Percentiles rank a stretch among this genome's conserved stretches.
Conservation (phyloP, 2,888 invertebrate genomes). For the Hydriomena furcata region DNA sequence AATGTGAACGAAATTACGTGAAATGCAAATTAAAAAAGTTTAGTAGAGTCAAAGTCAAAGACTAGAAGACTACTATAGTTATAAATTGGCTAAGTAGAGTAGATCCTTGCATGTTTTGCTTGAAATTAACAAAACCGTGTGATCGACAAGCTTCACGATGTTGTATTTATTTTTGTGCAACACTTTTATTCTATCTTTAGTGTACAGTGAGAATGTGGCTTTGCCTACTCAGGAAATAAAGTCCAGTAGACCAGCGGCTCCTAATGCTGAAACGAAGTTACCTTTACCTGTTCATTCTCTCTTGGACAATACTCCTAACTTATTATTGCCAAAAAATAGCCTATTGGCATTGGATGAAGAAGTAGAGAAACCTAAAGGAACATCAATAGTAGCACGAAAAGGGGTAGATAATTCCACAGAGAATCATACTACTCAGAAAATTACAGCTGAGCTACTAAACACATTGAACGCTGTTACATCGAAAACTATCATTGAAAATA, state of each 20-base stretch:
- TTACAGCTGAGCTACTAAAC: constrained; percentile 11
- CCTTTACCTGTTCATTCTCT: constrained; percentile 54
- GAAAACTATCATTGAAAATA: not conserved
- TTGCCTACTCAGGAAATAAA: constrained; percentile 6
- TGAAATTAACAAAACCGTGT: constrained; percentile 3
- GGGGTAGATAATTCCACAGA: constrained; percentile 42
- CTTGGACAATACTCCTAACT: constrained; percentile 42
- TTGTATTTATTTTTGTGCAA: constrained; percentile 14
- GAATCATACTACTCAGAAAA: constrained; percentile 16
- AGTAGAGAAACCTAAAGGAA: constrained; percentile 50
- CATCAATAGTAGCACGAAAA: constrained; percentile 51
- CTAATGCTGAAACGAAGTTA: constrained; percentile 39
- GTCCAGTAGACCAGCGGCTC: not conserved
- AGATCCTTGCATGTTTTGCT: not conserved
- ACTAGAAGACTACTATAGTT: too few relatives aligned
- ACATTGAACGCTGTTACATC: not conserved
- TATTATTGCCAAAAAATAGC: constrained; percentile 47
- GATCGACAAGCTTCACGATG: constrained; percentile 8
- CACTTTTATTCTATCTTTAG: constrained; percentile 13
- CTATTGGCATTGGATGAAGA: constrained; percentile 52
- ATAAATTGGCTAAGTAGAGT: too few relatives aligned
- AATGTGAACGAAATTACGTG: too few relatives aligned
- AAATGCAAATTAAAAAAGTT: not conserved
- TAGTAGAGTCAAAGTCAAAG: too few relatives aligned
- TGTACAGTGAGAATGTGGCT: constrained; percentile 16